These are phyloP conservation scores for Montipora sp. DNA, from an alignment of 64 coral and sea anemone genomes.

Conservation along the genomic window DNA sequence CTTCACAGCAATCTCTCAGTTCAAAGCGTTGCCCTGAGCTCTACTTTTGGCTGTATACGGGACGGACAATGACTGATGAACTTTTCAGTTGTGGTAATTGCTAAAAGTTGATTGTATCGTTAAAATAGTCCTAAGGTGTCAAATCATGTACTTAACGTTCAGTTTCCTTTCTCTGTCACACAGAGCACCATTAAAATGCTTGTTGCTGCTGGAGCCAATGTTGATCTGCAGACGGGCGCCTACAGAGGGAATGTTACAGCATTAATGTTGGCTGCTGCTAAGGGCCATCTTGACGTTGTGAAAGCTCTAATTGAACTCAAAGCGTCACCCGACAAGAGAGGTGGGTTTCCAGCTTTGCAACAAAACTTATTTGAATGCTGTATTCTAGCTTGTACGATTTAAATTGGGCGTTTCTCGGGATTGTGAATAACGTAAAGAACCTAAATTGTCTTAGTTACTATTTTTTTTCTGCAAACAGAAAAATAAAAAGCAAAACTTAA, in stretches of 20 bases:
- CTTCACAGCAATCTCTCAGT: no score
- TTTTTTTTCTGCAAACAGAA: no score
- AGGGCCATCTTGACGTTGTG: conserved; percentile 75
- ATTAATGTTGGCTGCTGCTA: conserved; percentile 78
- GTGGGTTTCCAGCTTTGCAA: neutral
- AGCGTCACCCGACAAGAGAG: conserved; percentile 77
- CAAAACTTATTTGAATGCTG: no score
- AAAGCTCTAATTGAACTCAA: conserved; percentile 81
- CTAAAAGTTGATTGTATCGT: no score
- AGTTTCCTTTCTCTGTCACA: neutral
- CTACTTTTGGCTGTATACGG: neutral
- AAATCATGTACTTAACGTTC: neutral
- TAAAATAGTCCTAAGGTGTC: no score
- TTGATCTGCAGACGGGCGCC: conserved; percentile 63
- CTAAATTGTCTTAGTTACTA: no score
- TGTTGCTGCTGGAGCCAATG: conserved; percentile 49
- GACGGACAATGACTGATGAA: neutral
- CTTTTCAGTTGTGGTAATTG: no score
- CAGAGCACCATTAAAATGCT: conserved; percentile 46
- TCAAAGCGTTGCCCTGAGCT: no score
- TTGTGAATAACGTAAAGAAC: no score
- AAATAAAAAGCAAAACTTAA: no score
- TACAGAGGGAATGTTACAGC: conserved; percentile 73
- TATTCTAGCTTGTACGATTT: no score
- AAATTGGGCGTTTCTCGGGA: no score